Evolutionary conservation across 2,113 vertebrate genomes (phyloP).

Genomic region (Cavia porcellus): DNA sequence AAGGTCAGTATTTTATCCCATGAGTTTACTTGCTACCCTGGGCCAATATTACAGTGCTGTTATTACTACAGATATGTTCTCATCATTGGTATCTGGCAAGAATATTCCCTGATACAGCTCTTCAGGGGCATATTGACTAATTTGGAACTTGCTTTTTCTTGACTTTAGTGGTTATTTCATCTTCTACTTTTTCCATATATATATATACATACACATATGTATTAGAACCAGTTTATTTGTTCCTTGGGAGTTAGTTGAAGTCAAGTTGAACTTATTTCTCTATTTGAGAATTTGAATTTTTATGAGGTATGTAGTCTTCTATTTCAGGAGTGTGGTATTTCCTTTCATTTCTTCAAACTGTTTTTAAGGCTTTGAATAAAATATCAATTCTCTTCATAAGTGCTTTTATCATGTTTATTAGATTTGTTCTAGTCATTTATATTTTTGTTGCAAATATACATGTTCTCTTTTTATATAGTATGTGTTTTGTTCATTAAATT

Average conservation of each 20-base stretch:
- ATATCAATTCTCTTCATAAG: too few relatives aligned
- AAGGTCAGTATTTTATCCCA: neutral
- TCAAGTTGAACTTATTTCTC: neutral
- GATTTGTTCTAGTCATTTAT: too few relatives aligned
- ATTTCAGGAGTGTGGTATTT: neutral
- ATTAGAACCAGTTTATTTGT: neutral
- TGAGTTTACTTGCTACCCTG: neutral
- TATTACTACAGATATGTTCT: neutral
- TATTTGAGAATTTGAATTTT: neutral
- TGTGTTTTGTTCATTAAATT: too few relatives aligned
- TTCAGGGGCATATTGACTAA: neutral
- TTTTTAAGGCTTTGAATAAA: neutral
- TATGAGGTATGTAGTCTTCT: neutral
- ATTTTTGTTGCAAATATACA: too few relatives aligned
- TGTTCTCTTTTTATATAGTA: too few relatives aligned
- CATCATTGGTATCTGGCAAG: neutral
- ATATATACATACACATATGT: too few relatives aligned
- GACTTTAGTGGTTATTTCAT: too few relatives aligned
- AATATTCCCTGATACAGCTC: neutral
- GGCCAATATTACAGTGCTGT: neutral
- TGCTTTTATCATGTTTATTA: too few relatives aligned
- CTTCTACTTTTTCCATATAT: too few relatives aligned
- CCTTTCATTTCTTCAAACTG: neutral
- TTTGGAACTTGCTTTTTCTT: neutral
- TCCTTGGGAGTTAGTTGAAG: neutral